Base-by-base conservation (phyloP, 2,888 invertebrate species). In the Ferrisia virgata region DNA sequence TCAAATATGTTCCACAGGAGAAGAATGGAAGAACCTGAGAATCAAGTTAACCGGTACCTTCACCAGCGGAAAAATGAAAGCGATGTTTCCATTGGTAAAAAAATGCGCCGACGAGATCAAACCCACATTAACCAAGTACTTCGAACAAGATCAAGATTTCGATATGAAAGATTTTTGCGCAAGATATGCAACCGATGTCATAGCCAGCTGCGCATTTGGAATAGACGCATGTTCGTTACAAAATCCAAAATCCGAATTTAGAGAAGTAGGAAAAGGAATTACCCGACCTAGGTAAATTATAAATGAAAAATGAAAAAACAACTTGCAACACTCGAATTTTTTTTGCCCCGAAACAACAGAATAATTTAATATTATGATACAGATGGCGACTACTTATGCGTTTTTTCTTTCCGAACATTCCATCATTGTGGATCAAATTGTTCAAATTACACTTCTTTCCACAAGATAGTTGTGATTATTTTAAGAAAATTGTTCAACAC, bases 51-150 rank as follows among this genome's bases (percentile, higher is more conserved):
- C 90, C 0, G 89, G 90, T 0, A 89, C 89, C 0, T 91, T 91
- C 84, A 90, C 90, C 0, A 88, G 90, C 0, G 90, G 90, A 8
- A 90, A 89, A 86, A 89, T 91, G 88, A 90, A 89, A 85, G 88
- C 87, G 33, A 90, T 90, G 90, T 90, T 89, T 79, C 87, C 87
- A 8, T 88, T 88, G 0, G 86, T 90, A 9, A 85, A 87, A 0
- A 86, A 86, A 0, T 89, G 89, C 43, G 87, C 88, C 0, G 84
- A 86, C n/a, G 85, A 87, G 39, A 86, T 88, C 85, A 85, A 85
- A 33, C 36, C 78, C 31, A 25, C 15, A 11, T 13, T 78, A 4
- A 64, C 2, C 13, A 64, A 64, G 28, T 64, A 64, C 11, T 64
- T 64, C 58, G 11, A 11, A 9, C 11, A 64, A 25, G 58, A 64